A percentile compares a stretch with the other conserved stretches of the same genome.
phyloP scores from a whole-genome alignment of 2,888 invertebrate species.

The Conomelus anceps region DNA sequence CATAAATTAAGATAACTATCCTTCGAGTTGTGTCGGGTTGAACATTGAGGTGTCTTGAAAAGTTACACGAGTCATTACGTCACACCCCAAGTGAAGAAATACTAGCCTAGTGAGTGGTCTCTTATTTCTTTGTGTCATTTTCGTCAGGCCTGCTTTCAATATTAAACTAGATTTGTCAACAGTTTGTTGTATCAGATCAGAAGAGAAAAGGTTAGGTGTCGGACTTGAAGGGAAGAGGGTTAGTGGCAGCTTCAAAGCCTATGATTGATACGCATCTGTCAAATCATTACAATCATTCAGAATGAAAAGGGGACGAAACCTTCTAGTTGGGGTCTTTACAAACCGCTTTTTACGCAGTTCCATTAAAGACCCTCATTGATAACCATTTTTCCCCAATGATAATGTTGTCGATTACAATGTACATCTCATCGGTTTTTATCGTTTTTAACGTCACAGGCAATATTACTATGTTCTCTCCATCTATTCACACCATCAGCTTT shows the following conservation, averaged over 20 bases:
- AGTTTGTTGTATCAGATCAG: no score
- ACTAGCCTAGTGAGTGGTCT: no score
- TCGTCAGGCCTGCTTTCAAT: not conserved
- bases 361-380: not conserved
- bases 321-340: not conserved
- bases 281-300: not conserved
- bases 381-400: not conserved
- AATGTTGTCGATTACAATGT: not conserved
- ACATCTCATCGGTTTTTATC: not conserved
- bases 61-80: not conserved
- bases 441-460: not conserved
- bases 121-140: not conserved
- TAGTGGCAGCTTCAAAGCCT: not conserved
- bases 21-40: not conserved
- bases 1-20: not conserved
- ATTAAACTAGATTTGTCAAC: not conserved
- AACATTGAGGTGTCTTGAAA: not conserved
- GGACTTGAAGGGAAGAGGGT: not conserved
- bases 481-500: not conserved
- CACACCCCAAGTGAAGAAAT: not conserved
- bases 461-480: not conserved
- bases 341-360: not conserved
- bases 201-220: not conserved
- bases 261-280: not conserved
- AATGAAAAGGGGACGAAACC: not conserved